Conservation (phyloP, 2,113 vertebrate genomes). For the Forbesichthys papilliferus region DNA sequence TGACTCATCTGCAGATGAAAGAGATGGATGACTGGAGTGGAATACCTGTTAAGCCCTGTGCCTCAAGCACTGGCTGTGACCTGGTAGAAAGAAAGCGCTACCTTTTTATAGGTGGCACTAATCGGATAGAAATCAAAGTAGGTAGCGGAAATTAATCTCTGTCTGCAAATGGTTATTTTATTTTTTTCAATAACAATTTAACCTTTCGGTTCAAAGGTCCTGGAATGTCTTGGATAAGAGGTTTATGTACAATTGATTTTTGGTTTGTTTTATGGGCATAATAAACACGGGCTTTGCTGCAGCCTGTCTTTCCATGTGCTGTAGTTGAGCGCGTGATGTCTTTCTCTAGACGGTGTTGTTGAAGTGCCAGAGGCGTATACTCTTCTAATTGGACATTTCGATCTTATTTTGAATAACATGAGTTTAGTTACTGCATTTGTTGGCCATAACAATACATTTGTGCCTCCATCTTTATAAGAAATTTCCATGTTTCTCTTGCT, state of each 20-base stretch:
- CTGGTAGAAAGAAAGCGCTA: too few species aligned
- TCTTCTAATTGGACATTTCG: background rate
- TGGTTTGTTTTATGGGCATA: conserved; percentile 68
- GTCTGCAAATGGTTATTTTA: background rate
- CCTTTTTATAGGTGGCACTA: background rate
- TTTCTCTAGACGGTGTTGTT: background rate
- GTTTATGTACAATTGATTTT: conserved; percentile 70
- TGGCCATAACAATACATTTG: background rate
- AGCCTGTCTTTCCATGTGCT: conserved; percentile 26
- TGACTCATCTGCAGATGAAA: conserved; percentile 37
- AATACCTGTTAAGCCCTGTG: conserved; percentile 13
- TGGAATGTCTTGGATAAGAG: conserved; percentile 37
- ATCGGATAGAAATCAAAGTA: conserved; percentile 14
- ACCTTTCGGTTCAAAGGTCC: conserved; percentile 27
- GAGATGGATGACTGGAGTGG: conserved; percentile 26
- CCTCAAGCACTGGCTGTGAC: conserved; percentile 20
- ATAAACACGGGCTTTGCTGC: conserved; percentile 51
- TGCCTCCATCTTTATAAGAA: conserved; percentile 8
- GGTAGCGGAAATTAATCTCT: conserved; percentile 12
- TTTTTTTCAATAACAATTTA: conserved; percentile 20
- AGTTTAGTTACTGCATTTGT: background rate
- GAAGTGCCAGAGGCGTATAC: background rate
- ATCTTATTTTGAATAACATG: background rate
- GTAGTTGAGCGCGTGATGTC: background rate
- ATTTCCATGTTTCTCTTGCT: background rate